phyloP scores from a whole-genome alignment of 2,797 vertebrate species.

The Iguana delicatissima region DNA sequence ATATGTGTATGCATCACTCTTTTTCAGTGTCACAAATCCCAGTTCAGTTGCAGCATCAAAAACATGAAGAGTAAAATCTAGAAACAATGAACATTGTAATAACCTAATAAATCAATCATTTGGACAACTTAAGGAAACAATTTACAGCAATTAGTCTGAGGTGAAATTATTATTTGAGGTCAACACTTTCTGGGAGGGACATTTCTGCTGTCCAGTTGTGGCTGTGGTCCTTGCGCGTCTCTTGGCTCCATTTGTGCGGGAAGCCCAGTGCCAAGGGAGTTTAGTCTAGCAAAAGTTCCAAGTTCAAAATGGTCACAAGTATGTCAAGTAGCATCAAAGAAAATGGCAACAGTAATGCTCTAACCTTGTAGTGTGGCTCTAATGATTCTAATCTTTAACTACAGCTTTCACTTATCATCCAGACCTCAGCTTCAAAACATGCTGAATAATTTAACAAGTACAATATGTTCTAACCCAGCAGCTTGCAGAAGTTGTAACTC shows the following conservation, averaged over 20 bases:
- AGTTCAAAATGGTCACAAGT: slow-evolving; percentile 72
- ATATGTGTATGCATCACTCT: background rate
- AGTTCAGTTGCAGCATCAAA: background rate
- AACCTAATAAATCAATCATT: background rate
- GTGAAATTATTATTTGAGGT: background rate
- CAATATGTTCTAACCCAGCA: slow-evolving; percentile 83
- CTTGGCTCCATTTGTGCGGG: background rate
- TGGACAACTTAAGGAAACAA: background rate
- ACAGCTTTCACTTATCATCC: slow-evolving; percentile 86
- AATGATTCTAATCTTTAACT: slow-evolving; percentile 86
- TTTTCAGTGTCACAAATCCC: background rate
- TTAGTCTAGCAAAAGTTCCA: slow-evolving; percentile 34
- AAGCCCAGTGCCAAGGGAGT: background rate
- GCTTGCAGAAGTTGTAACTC: slow-evolving; percentile 76
- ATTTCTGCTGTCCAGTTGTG: background rate
- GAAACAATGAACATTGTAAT: background rate
- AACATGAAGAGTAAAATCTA: background rate
- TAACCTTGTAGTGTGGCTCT: slow-evolving; percentile 78
- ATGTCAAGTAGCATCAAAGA: slow-evolving; percentile 85
- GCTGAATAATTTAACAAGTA: slow-evolving; percentile 91
- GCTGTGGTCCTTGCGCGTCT: background rate
- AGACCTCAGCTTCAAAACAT: slow-evolving; percentile 81
- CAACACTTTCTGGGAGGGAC: background rate
- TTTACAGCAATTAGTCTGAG: background rate
- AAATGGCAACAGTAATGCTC: slow-evolving; percentile 74